phyloP scores from a whole-genome alignment of 2,888 invertebrate genomes.

The Sphinx pinastri region DNA sequence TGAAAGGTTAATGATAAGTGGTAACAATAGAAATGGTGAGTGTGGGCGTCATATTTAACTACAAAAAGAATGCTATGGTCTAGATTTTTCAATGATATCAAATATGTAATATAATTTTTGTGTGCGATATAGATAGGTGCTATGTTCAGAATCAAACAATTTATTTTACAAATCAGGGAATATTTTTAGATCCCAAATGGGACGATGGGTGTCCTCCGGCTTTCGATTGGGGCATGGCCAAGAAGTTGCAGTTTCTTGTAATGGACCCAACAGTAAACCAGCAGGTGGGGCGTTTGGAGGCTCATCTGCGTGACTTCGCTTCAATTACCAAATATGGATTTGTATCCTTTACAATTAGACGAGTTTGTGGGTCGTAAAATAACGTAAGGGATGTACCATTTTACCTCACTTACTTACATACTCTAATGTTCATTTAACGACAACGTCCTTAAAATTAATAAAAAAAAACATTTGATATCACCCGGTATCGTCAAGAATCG shows the following conservation, averaged over 20 bases:
- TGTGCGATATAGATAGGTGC: no score
- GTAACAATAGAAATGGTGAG: not conserved
- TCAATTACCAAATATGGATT: slow-evolving; percentile 54
- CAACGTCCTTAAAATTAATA: no score
- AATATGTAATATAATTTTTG: no score
- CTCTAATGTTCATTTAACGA: no score
- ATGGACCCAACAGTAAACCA: slow-evolving; percentile 49
- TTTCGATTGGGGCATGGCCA: slow-evolving; percentile 56
- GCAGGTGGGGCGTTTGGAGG: slow-evolving; percentile 54
- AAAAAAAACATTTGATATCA: no score
- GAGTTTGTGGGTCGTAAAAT: no score
- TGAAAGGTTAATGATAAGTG: no score
- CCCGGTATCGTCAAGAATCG: no score
- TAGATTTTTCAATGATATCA: no score
- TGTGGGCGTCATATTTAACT: not conserved
- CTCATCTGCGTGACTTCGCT: slow-evolving; percentile 55
- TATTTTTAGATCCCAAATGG: slow-evolving; percentile 52
- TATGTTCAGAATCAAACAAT: no score
- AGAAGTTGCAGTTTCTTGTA: slow-evolving; percentile 57
- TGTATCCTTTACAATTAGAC: slow-evolving; percentile 65
- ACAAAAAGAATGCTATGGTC: not conserved
- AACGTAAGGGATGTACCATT: no score
- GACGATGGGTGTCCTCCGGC: slow-evolving; percentile 49
- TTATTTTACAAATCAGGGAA: slow-evolving; percentile 17
- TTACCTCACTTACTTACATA: no score